A percentile compares a stretch with the other conserved stretches of the same genome.
phyloP scores from a whole-genome alignment of 2,888 invertebrate species.

The Dynastes hyllus region DNA sequence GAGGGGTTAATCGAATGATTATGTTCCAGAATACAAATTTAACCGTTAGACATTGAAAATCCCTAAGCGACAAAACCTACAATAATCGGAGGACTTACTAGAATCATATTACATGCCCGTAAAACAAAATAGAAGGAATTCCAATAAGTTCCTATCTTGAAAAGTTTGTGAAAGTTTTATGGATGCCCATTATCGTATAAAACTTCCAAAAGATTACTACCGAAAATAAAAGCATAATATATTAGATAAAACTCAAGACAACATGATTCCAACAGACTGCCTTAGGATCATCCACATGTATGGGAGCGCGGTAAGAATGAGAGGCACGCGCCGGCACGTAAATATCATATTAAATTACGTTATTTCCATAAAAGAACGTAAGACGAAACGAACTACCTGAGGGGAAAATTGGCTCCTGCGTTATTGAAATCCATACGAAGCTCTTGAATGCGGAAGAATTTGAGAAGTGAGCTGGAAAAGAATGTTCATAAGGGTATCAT shows the following conservation, averaged over 20 bases:
- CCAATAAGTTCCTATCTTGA: not conserved
- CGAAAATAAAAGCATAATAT: slow-evolving; percentile 12
- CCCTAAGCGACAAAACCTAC: too few species aligned
- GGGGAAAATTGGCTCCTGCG: slow-evolving; percentile 30
- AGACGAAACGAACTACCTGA: slow-evolving; percentile 40
- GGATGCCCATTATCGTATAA: slow-evolving; percentile 2
- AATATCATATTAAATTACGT: slow-evolving; percentile 42
- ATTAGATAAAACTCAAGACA: slow-evolving; percentile 6
- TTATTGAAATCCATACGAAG: slow-evolving; percentile 30
- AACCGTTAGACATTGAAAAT: too few species aligned
- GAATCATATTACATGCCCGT: too few species aligned
- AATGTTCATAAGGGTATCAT: not conserved
- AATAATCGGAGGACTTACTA: too few species aligned
- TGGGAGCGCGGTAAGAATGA: slow-evolving; percentile 12
- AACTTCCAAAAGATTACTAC: slow-evolving; percentile 16
- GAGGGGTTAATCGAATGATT: too few species aligned
- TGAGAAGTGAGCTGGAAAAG: not conserved
- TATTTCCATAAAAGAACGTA: slow-evolving; percentile 38
- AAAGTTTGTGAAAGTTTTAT: slow-evolving; percentile 12
- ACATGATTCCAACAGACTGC: slow-evolving; percentile 10
- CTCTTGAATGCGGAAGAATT: slow-evolving; percentile 10
- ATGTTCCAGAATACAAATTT: too few species aligned
- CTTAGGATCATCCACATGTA: not conserved
- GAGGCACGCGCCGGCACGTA: slow-evolving; percentile 17
- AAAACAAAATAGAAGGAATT: slow-evolving; percentile 3